phyloP scores from a whole-genome alignment of 2,888 invertebrate genomes.

The Calameuta filiformis region DNA sequence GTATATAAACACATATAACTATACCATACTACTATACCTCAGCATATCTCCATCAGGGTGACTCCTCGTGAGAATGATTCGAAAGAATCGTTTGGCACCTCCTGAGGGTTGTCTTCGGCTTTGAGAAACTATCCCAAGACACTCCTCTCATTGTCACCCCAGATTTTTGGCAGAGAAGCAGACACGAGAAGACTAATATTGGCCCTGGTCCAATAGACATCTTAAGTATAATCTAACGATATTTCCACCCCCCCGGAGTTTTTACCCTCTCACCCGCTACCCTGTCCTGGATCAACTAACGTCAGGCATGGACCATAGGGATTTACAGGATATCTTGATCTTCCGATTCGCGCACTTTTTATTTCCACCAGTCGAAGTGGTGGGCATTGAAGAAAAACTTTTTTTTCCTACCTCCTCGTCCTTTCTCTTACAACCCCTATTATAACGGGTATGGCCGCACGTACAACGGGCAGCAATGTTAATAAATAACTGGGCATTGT shows the following conservation, averaged over 20 bases:
- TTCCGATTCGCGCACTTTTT: too few relatives aligned
- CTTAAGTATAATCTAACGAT: slow-evolving; percentile 57
- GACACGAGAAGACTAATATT: slow-evolving; percentile 40
- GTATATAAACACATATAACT: too few relatives aligned
- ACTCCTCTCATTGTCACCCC: slow-evolving; percentile 53
- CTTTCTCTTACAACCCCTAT: slow-evolving; percentile 15
- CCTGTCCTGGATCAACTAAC: too few relatives aligned
- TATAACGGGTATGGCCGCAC: too few relatives aligned
- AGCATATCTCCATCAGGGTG: too few relatives aligned
- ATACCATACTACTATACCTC: too few relatives aligned
- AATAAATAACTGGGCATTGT: slow-evolving; percentile 22
- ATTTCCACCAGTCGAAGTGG: too few relatives aligned
- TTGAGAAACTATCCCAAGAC: slow-evolving; percentile 4
- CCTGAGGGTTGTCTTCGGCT: slow-evolving; percentile 13
- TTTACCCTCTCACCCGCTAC: background rate
- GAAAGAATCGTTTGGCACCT: slow-evolving; percentile 41
- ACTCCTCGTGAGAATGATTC: slow-evolving; percentile 30
- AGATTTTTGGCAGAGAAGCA: slow-evolving; percentile 45
- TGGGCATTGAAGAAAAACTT: too few relatives aligned
- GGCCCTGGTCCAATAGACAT: slow-evolving; percentile 55
- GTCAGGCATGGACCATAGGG: too few relatives aligned
- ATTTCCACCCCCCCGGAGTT: slow-evolving; percentile 40
- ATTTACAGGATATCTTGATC: too few relatives aligned
- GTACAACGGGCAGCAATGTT: slow-evolving; percentile 12
- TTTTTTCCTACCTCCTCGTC: slow-evolving; percentile 2